A percentile compares a stretch with the other conserved stretches of the same genome.
These are phyloP conservation scores for Diploscapter pachys DNA, from an alignment of 1,140 invertebrate genomes.

Conservation along the genomic window DNA sequence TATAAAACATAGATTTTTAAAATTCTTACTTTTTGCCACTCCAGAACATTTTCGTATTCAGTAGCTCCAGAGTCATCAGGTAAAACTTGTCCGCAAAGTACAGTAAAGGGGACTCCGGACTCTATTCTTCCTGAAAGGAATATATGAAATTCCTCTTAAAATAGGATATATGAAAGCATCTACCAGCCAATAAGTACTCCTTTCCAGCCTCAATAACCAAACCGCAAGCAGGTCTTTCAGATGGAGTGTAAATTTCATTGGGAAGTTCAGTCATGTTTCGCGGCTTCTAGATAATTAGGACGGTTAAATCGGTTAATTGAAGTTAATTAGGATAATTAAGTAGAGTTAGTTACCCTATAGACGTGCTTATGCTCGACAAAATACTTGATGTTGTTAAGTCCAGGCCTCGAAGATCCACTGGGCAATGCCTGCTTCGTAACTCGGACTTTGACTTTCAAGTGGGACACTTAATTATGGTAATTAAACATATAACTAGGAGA, in stretches of 20 bases:
- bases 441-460: conserved; percentile 39
- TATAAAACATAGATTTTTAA: no score
- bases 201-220: conserved; percentile 41
- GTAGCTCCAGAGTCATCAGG: conserved; percentile 34
- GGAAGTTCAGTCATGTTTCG: conserved; percentile 34
- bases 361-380: conserved; percentile 35
- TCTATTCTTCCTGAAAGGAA: conserved; percentile 33
- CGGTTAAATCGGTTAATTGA: neutral
- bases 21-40: conserved; percentile 33
- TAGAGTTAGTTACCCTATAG: conserved; percentile 32
- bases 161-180: neutral
- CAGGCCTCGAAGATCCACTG: conserved; percentile 29
- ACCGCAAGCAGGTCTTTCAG: conserved; percentile 42
- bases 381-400: conserved; percentile 43
- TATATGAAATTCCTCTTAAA: neutral
- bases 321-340: neutral
- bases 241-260: conserved; percentile 40
- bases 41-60: conserved; percentile 41
- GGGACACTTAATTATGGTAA: conserved; percentile 32
- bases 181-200: conserved; percentile 41
- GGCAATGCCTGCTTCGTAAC: conserved; percentile 39
- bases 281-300: conserved; percentile 16
- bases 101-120: conserved; percentile 29
- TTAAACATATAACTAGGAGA: conserved; percentile 11
- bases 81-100: conserved; percentile 43